A percentile compares a stretch with the other conserved stretches of the same genome.
Conservation (phyloP, 2,113 vertebrate genomes). For the Falco punctatus region DNA sequence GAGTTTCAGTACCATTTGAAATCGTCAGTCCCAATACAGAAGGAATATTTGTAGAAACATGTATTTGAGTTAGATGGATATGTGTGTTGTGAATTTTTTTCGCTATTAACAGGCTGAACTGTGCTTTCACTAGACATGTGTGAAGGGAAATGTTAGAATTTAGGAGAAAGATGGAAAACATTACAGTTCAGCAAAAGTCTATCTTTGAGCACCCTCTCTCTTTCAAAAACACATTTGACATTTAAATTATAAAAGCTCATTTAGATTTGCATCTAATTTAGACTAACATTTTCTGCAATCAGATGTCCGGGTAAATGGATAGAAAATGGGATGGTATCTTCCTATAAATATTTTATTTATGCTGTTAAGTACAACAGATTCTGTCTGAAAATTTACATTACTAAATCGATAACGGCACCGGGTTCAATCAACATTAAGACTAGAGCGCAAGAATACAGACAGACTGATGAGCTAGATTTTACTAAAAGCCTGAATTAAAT, state of each 20-base stretch:
- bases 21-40: background rate
- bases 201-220: background rate
- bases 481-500: constrained; percentile 24
- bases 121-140: background rate
- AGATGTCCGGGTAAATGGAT: background rate
- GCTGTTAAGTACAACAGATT: background rate
- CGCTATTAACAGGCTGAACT: background rate
- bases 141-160: background rate
- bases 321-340: background rate
- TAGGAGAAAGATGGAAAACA: background rate
- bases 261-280: background rate
- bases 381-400: background rate
- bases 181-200: background rate
- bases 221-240: background rate
- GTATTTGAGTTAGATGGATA: background rate
- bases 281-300: background rate
- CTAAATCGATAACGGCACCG: background rate
- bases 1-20: background rate
- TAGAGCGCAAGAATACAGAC: background rate
- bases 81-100: background rate
- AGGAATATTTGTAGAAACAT: background rate
- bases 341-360: background rate
- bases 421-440: background rate
- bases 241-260: background rate
- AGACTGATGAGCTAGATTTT: background rate